Evolutionary conservation across 1,140 invertebrate genomes (phyloP), one percentile per base, ranked within the genome.

Genomic region (Berghia stephanieae): DNA sequence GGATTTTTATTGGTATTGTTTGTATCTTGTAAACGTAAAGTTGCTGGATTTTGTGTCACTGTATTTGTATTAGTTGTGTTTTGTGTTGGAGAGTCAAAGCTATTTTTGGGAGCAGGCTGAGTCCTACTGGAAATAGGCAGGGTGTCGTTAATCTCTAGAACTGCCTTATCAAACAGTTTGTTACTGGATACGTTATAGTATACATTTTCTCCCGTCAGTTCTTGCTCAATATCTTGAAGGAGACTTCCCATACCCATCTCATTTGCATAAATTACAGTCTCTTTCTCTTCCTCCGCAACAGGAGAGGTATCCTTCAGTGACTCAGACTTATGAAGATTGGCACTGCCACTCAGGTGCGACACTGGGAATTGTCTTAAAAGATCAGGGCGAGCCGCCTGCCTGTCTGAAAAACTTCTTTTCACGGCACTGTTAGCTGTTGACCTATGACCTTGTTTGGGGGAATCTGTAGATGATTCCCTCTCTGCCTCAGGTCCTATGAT

Each of bases 401-500:
- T 40, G 34, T 76, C 74, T 46, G 79, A 80, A 49, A 75, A 75
- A 57, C 70, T 80, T 4, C 79, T 70, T 21, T 76, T 69, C 16
- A 80, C 71, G 6, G 60, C 6, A 34, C 24, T 70, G 8, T 49
- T 66, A 36, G 75, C 44, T 3, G 24, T 36, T 2, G 67, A 43
- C 38, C 66, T 77, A 21, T 55, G 24, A 34, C 70, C 46, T n/a
- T 72, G 70, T 38, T 52, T 36, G 38, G 52, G 36, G 18, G 52
- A 34, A 10, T 42, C 44, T 18, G 31, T 57, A 38, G 38, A 42
- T 42, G 75, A 40, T 16, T 70, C 36, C 21, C 40, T 49, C 46
- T 55, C 40, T 21, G 77, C 72, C 36, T 77, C 63, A 21, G 68
- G 43, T 8, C 76, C 76, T 44, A 73, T 72, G 13, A 78, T 66